Percentiles rank a stretch among this genome's conserved stretches.
Conservation (phyloP, 2,113 vertebrate species). For the Pseudonaja textilis region DNA sequence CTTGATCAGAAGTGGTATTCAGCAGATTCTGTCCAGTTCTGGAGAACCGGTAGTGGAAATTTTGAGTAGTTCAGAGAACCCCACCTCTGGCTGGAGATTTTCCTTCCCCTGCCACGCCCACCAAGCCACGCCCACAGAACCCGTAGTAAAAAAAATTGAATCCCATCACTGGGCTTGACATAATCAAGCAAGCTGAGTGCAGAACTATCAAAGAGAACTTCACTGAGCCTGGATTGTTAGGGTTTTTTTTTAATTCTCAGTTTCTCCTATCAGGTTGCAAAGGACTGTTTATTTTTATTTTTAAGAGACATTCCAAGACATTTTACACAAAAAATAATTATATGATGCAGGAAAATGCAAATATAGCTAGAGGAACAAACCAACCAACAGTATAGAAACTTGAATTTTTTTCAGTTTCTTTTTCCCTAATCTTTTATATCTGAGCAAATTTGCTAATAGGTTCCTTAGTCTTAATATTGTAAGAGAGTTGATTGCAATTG, state of each 20-base stretch:
- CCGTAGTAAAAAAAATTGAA: no score
- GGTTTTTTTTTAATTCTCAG: neutral
- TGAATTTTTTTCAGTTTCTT: conserved; percentile 79
- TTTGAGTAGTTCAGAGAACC: no score
- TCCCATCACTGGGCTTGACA: neutral
- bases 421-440: conserved; percentile 78
- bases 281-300: conserved; percentile 43
- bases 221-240: neutral
- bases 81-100: no score
- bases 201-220: neutral
- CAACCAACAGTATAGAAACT: conserved; percentile 63
- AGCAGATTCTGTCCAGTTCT: no score
- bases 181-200: neutral
- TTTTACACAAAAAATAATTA: conserved; percentile 42
- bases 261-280: conserved; percentile 35
- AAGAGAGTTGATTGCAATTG: conserved; percentile 73
- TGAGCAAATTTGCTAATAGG: conserved; percentile 78
- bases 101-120: no score
- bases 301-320: neutral
- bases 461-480: conserved; percentile 81
- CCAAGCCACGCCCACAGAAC: no score
- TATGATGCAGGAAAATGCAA: conserved; percentile 70
- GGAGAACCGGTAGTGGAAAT: no score
- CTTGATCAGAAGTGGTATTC: neutral
- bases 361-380: conserved; percentile 64